Evolutionary conservation across 2,797 vertebrate genomes (phyloP), one percentile per base, ranked within the genome.

Genomic region (Poecilia velifera): DNA sequence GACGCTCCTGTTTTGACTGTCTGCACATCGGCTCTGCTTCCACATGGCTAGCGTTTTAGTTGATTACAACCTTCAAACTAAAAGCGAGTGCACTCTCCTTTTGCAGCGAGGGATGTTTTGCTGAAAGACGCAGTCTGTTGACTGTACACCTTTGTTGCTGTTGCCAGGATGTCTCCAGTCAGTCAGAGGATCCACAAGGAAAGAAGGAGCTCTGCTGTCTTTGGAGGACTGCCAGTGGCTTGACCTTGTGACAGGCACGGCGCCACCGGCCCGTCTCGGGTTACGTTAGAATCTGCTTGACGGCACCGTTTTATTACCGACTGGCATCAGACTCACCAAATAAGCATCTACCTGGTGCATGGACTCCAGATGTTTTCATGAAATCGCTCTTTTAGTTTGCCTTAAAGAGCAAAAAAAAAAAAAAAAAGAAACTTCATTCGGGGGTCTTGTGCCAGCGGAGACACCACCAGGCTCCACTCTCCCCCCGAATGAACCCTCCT

Each of bases 231-330:
- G 93, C 93, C 94, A 92, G 70, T 80, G 4, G 86, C 76, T 74
- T 93, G 94, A 95, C 94, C 95, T 95, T 95, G 93, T 84, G 68
- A 71, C 41, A n/a, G 68, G 41, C 41, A 14, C 68, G 46, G 68
- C 28, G 79, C 91, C 86, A 87, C 89, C 90, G 79, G 87, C 83
- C 86, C 90, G 86, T 87, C 82, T 85, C 89, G 88, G 92, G 84
- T 93, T 91, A 90, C 91, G 91, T 88, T 90, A 94, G 90, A 93
- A 92, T 86, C 88, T 80, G 81, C 90, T 94, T 94, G 88, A 93
- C 93, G 94, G 88, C 85, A 72, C 88, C 31, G 76, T 78, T 84
- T 87, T 87, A 88, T 90, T 86, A 76, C 83, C 64, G 47, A 84
- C 66, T 55, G 77, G 80, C 74, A 55, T 25, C 22, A 28, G 46